Evolutionary conservation across 2,797 vertebrate species (phyloP).

Genomic region (Sparus aurata): DNA sequence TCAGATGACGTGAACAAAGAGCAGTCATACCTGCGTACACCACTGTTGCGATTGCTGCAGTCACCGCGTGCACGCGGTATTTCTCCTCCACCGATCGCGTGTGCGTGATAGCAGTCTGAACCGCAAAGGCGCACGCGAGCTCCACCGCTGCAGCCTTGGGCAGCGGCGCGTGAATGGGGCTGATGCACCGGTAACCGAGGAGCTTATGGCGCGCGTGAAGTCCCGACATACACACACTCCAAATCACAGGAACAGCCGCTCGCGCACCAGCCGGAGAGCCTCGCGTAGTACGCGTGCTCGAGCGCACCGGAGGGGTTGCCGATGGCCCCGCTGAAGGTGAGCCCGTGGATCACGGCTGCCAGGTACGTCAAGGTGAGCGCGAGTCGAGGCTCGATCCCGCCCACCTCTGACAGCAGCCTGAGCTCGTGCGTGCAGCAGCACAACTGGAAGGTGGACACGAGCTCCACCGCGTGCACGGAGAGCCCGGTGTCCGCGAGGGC

Average conservation of each 20-base stretch:
- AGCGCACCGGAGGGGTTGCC: constrained; percentile 88
- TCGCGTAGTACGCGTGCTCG: constrained; percentile 80
- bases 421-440: constrained; percentile 93
- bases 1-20: neutral
- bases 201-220: constrained; percentile 80
- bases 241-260: constrained; percentile 75
- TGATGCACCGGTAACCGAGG: constrained; percentile 75
- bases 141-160: constrained; percentile 86
- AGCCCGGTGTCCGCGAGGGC: constrained; percentile 64
- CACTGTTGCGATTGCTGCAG: constrained; percentile 88
- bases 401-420: constrained; percentile 82
- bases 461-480: constrained; percentile 81
- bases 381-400: constrained; percentile 77
- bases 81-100: constrained; percentile 79
- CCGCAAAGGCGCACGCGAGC: constrained; percentile 87
- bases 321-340: constrained; percentile 85
- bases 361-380: constrained; percentile 89
- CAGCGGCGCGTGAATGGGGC: constrained; percentile 84
- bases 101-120: constrained; percentile 86
- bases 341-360: constrained; percentile 87
- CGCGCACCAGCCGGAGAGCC: constrained; percentile 72
- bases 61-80: constrained; percentile 87
- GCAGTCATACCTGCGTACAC: constrained; percentile 91
- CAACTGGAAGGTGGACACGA: constrained; percentile 91
- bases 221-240: constrained; percentile 85